Evolutionary conservation across 2,113 vertebrate species (phyloP), one percentile per base, ranked within the genome.

Genomic region (Lampris megalopsis): DNA sequence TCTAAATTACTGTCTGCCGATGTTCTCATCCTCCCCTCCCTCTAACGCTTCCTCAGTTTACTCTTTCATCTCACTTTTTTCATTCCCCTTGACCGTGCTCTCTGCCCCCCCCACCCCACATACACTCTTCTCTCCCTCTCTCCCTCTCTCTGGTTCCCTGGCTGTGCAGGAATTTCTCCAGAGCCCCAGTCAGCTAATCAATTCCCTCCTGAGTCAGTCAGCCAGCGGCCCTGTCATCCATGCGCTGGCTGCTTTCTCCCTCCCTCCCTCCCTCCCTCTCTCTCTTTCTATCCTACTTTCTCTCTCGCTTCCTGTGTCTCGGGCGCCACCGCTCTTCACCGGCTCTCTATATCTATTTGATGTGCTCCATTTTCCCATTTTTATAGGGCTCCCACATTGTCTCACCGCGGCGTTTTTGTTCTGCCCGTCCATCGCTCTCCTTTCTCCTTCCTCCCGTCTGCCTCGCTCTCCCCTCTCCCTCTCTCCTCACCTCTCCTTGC

Each of bases 101-200:
- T 1, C 50, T 47, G 35, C 54, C 57, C 35, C 38, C 5, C 47
- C 68, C 70, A 79, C 63, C 57, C 35, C 38, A 4, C 47, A 68
- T 73, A 79, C 63, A 57, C 59, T 75, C 59, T 6, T 5, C 13
- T 5, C 57, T 63, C 57, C 45, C 54, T 66, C 73, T 13, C 52
- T 67, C 45, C 71, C 45, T 45, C 52, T 57, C 62, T 79, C 70
- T 66, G 61, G 49, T 79, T 80, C 75, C 66, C 42, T 45, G 56
- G 53, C 68, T 78, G 68, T 71, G 76, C 48, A 77, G 87, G 79
- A 85, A 87, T 90, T 73, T 77, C 77, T 86, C 76, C 67, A 42
- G 11, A 66, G 80, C 76, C 78, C 79, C 48, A 82, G 57, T 81
- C 73, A 75, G 52, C 86, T 90, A 91, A 91, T 90, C 86, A 90